phyloP scores from a whole-genome alignment of 1,140 invertebrate genomes.

The Macrotrachela quadricornifera region DNA sequence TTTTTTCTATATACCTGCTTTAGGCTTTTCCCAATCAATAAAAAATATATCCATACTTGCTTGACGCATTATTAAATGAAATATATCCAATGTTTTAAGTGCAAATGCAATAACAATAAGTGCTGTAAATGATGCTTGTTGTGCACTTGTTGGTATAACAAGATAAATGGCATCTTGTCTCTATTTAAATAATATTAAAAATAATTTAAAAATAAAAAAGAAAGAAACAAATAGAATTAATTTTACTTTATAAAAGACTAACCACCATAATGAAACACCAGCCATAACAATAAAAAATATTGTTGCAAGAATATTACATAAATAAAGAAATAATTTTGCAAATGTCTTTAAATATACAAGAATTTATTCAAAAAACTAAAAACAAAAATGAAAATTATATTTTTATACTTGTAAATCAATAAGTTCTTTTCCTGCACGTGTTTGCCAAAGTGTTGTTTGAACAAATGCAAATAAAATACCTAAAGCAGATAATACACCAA shows the following conservation, averaged over 20 bases:
- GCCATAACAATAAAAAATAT: constrained; percentile 44
- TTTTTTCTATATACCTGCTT: constrained; percentile 10
- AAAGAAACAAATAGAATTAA: too few relatives aligned
- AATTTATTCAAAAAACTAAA: constrained; percentile 35
- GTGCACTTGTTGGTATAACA: constrained; percentile 34
- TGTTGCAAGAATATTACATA: constrained; percentile 34
- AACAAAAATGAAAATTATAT: constrained; percentile 41
- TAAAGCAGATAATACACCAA: constrained; percentile 39
- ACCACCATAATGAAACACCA: constrained; percentile 41
- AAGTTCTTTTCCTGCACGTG: constrained; percentile 24
- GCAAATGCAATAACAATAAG: constrained; percentile 43
- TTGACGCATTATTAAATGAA: constrained; percentile 41
- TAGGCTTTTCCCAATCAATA: constrained; percentile 64
- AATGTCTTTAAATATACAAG: too few relatives aligned
- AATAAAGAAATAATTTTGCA: too few relatives aligned
- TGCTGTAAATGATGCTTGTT: constrained; percentile 38
- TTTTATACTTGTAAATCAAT: constrained; percentile 34
- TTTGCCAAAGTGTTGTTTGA: constrained; percentile 41
- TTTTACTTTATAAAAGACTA: constrained; percentile 46
- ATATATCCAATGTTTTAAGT: constrained; percentile 46
- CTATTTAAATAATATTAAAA: constrained; percentile 11
- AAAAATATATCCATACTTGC: constrained; percentile 54
- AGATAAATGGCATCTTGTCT: constrained; percentile 38
- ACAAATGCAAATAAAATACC: constrained; percentile 40
- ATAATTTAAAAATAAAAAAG: background rate